Base-by-base conservation (phyloP, 2,888 invertebrate genomes). In the Calameuta pallipes region DNA sequence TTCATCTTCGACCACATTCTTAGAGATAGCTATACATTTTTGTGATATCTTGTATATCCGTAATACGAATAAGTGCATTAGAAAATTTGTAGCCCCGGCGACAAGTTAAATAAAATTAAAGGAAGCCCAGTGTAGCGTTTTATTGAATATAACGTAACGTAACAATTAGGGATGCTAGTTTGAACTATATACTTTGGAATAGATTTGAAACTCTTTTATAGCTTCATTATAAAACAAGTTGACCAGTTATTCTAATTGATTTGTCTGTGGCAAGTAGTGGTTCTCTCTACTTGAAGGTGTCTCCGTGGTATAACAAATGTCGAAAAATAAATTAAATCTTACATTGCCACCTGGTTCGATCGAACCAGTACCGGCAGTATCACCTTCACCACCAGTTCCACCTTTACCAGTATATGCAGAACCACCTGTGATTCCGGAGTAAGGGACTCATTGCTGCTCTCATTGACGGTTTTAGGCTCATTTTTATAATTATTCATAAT, bases 271-370 rank as follows among this genome's bases (percentile, higher is more conserved):
- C 23, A 56, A 56, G 23, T 56, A 23, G 56, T 23, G 56, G 23
- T 56, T 56, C 56, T 56, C 23, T 56, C 56, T 56, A 56, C 2
- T 56, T 2, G 9, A 56, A 56, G 56, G 23, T 56, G 23, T 56
- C 6, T 1, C 6, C 1, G 56, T 9, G 23, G 23, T 56, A 56
- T 56, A 13, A 81, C 85, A 93, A 92, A 97, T 97, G 97, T 97
- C 97, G 87, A 97, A 97, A 92, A 98, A 98, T 92, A 98, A 97
- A 93, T 93, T 97, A 88, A 97, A 97, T 91, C 92, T 98, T 92
- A 97, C 97, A 90, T 93, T 98, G 90, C 97, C 97, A 88, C 97
- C 97, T 89, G 97, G 97, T 91, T 96, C 97, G 84, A 96, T 97
- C 85, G 97, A 97, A 92, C 94, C 95, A 77, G 94, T 94, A 80